Percentiles rank a stretch among this genome's conserved stretches.
Evolutionary conservation across 2,113 vertebrate genomes (phyloP).

Genomic region (Trichomycterus rosablanca): DNA sequence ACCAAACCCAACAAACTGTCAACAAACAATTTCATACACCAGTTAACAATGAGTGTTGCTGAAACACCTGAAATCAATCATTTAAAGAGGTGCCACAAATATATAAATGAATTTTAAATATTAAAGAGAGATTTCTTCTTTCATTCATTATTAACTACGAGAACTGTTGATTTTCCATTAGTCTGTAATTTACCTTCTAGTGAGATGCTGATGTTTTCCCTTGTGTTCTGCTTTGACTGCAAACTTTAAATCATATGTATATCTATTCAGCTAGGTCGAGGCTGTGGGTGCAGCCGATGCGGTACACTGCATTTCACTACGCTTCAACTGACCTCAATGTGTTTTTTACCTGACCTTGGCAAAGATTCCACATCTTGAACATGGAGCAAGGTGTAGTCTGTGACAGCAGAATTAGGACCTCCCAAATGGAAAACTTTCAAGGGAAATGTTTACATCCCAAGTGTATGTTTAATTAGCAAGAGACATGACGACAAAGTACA

Average conservation of each 20-base stretch:
- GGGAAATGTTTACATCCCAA: background rate
- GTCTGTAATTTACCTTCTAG: slow-evolving; percentile 13
- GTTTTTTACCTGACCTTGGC: slow-evolving; percentile 27
- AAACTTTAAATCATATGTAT: slow-evolving; percentile 29
- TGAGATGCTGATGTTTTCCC: background rate
- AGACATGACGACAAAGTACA: too few species aligned
- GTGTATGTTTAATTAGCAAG: background rate
- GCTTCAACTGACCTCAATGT: slow-evolving; percentile 31
- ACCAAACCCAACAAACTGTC: too few species aligned
- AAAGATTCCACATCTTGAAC: slow-evolving; percentile 7
- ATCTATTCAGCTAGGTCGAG: slow-evolving; percentile 29
- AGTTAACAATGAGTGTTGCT: too few species aligned
- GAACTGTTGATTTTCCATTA: too few species aligned
- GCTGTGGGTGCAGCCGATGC: slow-evolving; percentile 1
- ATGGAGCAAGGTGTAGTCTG: background rate
- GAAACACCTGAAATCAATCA: too few species aligned
- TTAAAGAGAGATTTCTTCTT: too few species aligned
- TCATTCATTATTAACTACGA: too few species aligned
- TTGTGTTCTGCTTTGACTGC: slow-evolving; percentile 6
- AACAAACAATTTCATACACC: too few species aligned
- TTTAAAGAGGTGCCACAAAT: too few species aligned
- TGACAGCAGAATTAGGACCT: background rate
- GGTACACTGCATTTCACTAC: slow-evolving; percentile 6
- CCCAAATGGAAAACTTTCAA: background rate
- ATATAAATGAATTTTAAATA: too few species aligned